Conservation (phyloP, 2,888 invertebrate genomes). For the Strigamia crassipes region DNA sequence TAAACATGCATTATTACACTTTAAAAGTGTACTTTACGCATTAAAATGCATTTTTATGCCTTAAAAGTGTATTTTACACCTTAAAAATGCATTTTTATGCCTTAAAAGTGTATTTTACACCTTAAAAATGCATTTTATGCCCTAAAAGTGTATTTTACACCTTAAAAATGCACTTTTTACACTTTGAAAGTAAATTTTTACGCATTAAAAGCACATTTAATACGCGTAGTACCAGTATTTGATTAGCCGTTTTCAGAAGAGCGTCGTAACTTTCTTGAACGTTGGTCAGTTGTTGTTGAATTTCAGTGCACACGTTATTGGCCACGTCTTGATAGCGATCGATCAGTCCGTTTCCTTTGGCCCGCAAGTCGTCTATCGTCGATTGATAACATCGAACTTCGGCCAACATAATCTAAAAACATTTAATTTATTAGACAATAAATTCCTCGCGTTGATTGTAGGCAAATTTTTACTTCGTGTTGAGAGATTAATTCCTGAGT, state of each 20-base stretch:
- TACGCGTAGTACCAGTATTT: slow-evolving; percentile 69
- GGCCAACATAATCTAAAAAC: slow-evolving; percentile 57
- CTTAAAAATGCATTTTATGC: too few relatives aligned
- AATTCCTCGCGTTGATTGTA: slow-evolving; percentile 25
- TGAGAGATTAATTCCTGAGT: slow-evolving; percentile 89
- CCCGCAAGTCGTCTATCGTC: slow-evolving; percentile 78
- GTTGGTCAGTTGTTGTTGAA: slow-evolving; percentile 83
- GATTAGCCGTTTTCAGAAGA: slow-evolving; percentile 82
- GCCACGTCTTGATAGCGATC: slow-evolving; percentile 67
- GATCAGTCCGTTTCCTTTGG: slow-evolving; percentile 82
- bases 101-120: neutral
- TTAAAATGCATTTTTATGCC: too few relatives aligned
- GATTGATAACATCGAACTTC: slow-evolving; percentile 80
- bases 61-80: too few relatives aligned
- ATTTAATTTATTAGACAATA: neutral
- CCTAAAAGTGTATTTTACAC: too few relatives aligned
- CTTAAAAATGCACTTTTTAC: too few relatives aligned
- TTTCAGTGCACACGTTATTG: slow-evolving; percentile 66
- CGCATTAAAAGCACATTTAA: too few relatives aligned
- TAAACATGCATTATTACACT: too few relatives aligned
- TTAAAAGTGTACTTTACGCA: too few relatives aligned
- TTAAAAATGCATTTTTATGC: too few relatives aligned
- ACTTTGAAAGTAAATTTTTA: too few relatives aligned
- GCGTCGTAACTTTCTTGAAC: slow-evolving; percentile 93
- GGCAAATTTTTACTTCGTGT: slow-evolving; percentile 67